Evolutionary conservation across 2,113 vertebrate species (phyloP), one percentile per base, ranked within the genome.

Genomic region (Tragelaphus scriptus): DNA sequence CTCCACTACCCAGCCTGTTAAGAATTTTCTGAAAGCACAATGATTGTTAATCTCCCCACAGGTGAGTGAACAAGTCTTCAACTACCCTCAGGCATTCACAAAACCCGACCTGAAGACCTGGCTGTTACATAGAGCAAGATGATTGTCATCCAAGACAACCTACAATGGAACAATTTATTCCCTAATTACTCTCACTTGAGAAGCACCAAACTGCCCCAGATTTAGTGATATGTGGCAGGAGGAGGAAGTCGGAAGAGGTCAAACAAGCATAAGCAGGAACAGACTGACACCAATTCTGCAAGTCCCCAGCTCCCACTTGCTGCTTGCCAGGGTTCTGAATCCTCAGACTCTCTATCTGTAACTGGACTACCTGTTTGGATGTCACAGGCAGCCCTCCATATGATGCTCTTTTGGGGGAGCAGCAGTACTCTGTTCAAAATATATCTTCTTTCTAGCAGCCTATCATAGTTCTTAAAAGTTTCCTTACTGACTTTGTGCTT

Each of bases 41-140:
- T 53, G 79, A 58, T 2, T 59, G 19, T 44, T 96, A 61, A 96
- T 86, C 47, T 88, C 44, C 68, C 56, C 75, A 79, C 68, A 71
- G 97, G 49, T 95, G 91, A 93, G 53, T 93, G 91, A 95, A n/a
- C 91, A 93, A 26, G 28, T 36, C 32, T 55, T 95, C 84, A 71
- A 7, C 28, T 84, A 17, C 89, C 91, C 87, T 84, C 30, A 0
- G 1, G 90, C 58, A 44, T 28, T 81, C n/a, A 58, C 5, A 32
- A 88, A 84, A 58, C 28, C 87, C 93, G 87, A 25, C 94, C 95
- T 13, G 61, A 91, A 85, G 65, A 79, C 77, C 84, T 91, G 86
- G 16, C 53, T 84, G 79, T 71, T 63, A 89, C 82, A 61, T 7
- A 85, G 2, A 82, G 26, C 19, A 56, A 75, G 15, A 55, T 49